These are phyloP conservation scores for Tinamus guttatus DNA, from an alignment of 2,113 vertebrate species.

Conservation along the genomic window DNA sequence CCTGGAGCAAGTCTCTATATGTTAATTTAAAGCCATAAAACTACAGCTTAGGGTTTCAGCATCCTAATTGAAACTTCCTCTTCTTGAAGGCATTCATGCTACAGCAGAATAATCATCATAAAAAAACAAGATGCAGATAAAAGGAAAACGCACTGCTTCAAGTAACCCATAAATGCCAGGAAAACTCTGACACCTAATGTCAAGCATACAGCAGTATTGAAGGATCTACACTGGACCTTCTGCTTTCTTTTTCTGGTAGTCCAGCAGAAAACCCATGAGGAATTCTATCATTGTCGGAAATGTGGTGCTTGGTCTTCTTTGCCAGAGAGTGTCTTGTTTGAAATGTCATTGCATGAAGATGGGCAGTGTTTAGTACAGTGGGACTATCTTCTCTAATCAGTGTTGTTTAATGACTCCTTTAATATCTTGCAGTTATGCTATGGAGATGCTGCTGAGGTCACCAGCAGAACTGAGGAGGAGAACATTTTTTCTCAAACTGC, in stretches of 20 bases:
- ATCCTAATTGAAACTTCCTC: constrained; percentile 70
- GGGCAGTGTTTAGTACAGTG: not conserved
- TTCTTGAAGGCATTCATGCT: constrained; percentile 43
- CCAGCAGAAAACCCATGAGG: not conserved
- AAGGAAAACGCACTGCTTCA: constrained; percentile 2
- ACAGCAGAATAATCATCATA: not conserved
- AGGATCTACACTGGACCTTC: not conserved
- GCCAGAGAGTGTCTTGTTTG: not conserved
- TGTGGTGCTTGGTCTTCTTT: not conserved
- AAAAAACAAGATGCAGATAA: constrained; percentile 23
- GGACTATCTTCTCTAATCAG: not conserved
- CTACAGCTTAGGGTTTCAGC: constrained; percentile 59
- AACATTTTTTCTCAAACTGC: not conserved
- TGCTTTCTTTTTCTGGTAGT: not conserved
- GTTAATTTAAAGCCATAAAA: constrained; percentile 71
- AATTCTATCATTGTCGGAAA: not conserved
- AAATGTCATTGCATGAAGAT: not conserved
- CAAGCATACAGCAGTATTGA: accelerated
- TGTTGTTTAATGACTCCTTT: not conserved
- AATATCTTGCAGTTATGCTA: not conserved
- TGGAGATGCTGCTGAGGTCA: not conserved
- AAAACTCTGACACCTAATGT: not conserved
- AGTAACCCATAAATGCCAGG: not conserved
- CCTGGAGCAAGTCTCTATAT: constrained; percentile 57
- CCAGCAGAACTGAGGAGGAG: not conserved